Base-by-base conservation (phyloP, 2,888 invertebrate species). In the Gastrophysa polygoni region DNA sequence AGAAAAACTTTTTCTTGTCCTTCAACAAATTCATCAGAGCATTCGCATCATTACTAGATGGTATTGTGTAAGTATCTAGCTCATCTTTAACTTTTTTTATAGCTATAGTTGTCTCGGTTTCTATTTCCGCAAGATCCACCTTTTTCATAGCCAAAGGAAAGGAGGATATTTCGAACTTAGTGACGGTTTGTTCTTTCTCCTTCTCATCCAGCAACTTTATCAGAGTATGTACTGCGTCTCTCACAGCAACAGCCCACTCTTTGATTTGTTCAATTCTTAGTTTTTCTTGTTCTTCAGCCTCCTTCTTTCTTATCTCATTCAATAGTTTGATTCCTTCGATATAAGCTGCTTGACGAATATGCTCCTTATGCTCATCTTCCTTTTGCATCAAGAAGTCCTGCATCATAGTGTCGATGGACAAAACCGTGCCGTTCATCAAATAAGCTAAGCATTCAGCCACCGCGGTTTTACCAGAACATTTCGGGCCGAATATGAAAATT, bases 401-500 rank as follows among this genome's bases (percentile, higher is more conserved):
- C 32, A 75, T 65, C 46, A 80, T 61, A 57, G 81, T 72, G 2
- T 66, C 63, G 57, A 81, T 83, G 68, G 80, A 76, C 48, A 87
- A 78, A 34, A 87, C 77, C 29, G 80, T 78, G 0, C 83, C 81
- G 64, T 84, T 81, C 68, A 87, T 84, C 55, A 85, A 64, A 76
- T 84, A 84, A 0, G 84, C 84, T 11, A 89, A 78, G 69, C 86
- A 84, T 61, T 83, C 76, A 1, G 88, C 81, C 32, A 88, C 75
- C 69, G 85, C 82, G 1, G 85, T 83, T 81, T 88, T 89, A 1
- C 89, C 89, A 11, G 86, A 84, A 50, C 78, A 80, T 67, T 81
- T 83, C 3, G 89, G 87, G 1, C 90, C 90, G 57, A 86, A 80
- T 43, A 90, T 81, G 51, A 86, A 84, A 38, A 88, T 78, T 75